Evolutionary conservation across 1,140 invertebrate species (phyloP), one percentile per base, ranked within the genome.

Genomic region (Elysia chlorotica): DNA sequence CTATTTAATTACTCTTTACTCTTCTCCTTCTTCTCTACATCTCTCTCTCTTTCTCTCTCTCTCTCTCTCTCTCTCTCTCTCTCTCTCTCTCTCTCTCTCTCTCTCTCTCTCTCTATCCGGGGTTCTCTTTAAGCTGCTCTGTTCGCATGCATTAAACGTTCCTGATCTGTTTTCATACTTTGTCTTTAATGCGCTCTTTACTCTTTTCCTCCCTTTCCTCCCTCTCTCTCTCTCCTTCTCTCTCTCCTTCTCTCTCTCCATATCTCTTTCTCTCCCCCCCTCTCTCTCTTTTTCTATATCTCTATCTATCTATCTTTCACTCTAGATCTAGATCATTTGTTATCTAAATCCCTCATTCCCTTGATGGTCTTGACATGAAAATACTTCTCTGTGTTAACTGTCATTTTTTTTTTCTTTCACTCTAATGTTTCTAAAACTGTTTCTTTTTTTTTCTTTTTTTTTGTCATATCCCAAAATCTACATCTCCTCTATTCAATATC

Each of bases 11-110:
- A 21, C 2, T 10, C 30, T 48, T 66, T 30, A 25, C 19, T 37
- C 19, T 37, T 30, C 28, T 30, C 28, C 25, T 21, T 28, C 17
- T 38, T 56, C 38, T 53, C 38, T 53, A 21, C 36, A n/a, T 54
- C 67, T 70, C 31, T 65, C 69, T 30, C 19, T 72, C 69, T 73
- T 31, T 65, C 69, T 30, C 19, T 72, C 69, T 73, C 37, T 65
- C 35, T 72, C 31, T 36, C 53, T 48, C 62, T 48, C 33, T 73
- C 70, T 59, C 69, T 63, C 70, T 72, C 61, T 73, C 25, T 65
- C 70, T 66, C 53, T 35, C n/a, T 21, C n/a, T 66, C 54, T 41
- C 38, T 56, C 53, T 67, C 30, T 30, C 74, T 38, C 35, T 21
- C 19, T 63, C 41, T 25, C 54, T 65, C 31, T 67, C 37, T 37